Evolutionary conservation across 2,797 vertebrate genomes (phyloP).

Genomic region (Apogon hyalosoma): DNA sequence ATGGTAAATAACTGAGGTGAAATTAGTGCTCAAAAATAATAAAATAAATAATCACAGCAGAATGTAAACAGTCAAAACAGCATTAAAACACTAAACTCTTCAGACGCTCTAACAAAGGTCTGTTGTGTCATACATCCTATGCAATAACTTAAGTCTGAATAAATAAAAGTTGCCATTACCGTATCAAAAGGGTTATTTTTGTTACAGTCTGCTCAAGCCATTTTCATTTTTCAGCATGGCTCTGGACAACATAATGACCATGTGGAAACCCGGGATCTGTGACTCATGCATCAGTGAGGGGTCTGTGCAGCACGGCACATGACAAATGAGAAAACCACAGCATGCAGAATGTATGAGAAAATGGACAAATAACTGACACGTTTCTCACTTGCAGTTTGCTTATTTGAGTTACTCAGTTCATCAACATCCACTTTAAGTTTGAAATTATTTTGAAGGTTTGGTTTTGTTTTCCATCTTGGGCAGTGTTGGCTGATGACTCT

Average conservation of each 20-base stretch:
- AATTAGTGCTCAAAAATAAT: conserved; percentile 28
- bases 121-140: conserved; percentile 16
- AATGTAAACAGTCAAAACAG: conserved; percentile 26
- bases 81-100: conserved; percentile 1
- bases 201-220: conserved; percentile 47
- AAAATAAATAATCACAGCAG: background rate
- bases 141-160: conserved; percentile 33
- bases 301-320: conserved; percentile 28
- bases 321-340: conserved; percentile 18
- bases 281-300: conserved; percentile 47
- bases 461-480: background rate
- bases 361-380: conserved; percentile 6
- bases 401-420: background rate
- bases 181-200: conserved; percentile 41
- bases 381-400: conserved; percentile 23
- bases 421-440: background rate
- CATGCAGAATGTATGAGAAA: background rate
- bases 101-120: background rate
- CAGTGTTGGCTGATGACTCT: too few species aligned
- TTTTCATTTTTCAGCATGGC: conserved; percentile 57
- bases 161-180: conserved; percentile 40
- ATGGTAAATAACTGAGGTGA: conserved; percentile 10
- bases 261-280: conserved; percentile 56
- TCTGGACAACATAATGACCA: conserved; percentile 56
- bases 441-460: background rate